Percentiles rank a stretch among this genome's conserved stretches.
These are phyloP conservation scores for Scaptomyza reducta DNA, from an alignment of 2,888 invertebrate species.

Conservation along the genomic window DNA sequence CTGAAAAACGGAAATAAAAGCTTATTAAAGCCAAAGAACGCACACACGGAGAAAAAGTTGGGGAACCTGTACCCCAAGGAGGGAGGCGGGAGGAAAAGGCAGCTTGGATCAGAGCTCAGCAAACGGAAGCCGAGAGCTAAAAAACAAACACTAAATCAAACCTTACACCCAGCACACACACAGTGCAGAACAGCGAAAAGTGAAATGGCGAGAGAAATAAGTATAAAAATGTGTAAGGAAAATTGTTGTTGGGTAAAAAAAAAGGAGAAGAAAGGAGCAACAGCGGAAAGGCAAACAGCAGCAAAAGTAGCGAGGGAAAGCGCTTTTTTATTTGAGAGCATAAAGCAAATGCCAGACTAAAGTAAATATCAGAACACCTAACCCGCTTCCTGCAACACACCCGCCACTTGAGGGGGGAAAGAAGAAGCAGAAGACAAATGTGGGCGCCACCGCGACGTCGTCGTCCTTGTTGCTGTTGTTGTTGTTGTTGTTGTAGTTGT, in stretches of 20 bases:
- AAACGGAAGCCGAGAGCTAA: slow-evolving; percentile 59
- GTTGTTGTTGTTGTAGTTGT: slow-evolving; percentile 53
- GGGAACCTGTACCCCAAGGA: no score
- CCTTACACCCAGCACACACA: slow-evolving; percentile 61
- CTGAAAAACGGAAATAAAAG: slow-evolving; percentile 76
- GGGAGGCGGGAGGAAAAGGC: no score
- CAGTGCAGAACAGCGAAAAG: slow-evolving; percentile 52
- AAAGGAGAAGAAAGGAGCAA: not conserved
- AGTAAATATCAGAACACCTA: slow-evolving; percentile 61
- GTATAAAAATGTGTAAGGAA: slow-evolving; percentile 62
- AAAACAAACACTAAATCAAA: slow-evolving; percentile 78
- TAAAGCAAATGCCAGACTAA: slow-evolving; percentile 76
- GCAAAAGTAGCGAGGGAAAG: slow-evolving; percentile 40
- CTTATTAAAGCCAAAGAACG: slow-evolving; percentile 71
- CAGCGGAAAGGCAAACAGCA: slow-evolving; percentile 33
- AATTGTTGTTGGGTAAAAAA: slow-evolving; percentile 45
- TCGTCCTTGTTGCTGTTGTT: slow-evolving; percentile 3
- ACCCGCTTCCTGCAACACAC: slow-evolving; percentile 1
- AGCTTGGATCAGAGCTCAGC: slow-evolving; percentile 45
- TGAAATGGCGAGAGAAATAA: slow-evolving; percentile 54
- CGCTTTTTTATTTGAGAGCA: slow-evolving; percentile 60
- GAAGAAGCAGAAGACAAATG: slow-evolving; percentile 65
- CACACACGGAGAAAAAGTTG: slow-evolving; percentile 19
- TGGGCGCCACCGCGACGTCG: slow-evolving; percentile 72
- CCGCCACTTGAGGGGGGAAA: slow-evolving; percentile 2